Base-by-base conservation (phyloP, 2,113 vertebrate genomes). In the Onychostruthus taczanowskii region DNA sequence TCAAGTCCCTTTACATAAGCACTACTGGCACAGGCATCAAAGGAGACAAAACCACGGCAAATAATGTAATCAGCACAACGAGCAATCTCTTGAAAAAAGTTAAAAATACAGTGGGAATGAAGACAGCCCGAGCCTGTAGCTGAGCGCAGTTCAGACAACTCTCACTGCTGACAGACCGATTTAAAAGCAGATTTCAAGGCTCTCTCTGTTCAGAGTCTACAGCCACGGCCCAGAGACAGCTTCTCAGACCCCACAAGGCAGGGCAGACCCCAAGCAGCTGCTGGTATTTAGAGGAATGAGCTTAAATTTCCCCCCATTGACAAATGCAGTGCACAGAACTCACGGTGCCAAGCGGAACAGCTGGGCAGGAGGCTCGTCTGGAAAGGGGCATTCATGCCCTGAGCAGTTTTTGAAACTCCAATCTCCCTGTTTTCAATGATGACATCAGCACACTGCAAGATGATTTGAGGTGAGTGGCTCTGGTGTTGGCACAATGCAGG, bases 61-160 rank as follows among this genome's bases (percentile, higher is more conserved):
- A 96, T 90, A 94, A 92, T 74, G 66, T 72, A 96, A 97, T 93
- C 96, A 95, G 90, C 87, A 56, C 87, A 90, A 94, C 9, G 41
- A 94, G 81, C 73, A 89, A 89, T 83, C 89, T 96, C 82, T 95
- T 53, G 66, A 70, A 77, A 81, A 58, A 94, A 89, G 70, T 85
- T 89, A 95, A 81, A 90, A 94, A 94, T 81, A 91, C 70, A 10
- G 5, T 20, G 61, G 52, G 81, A 78, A 84, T 7, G 76, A 76
- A 93, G 84, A 77, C 9, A 74, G 80, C 47, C 28, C 2, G 17
- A 94, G 77, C 66, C 35, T 5, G 1, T 1, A 17, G 37, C 30
- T 22, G 4, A 4, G 37, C 0, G 1, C 0, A 1, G 59, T 3
- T 41, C 84, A 76, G 66, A 55, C 23, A 69, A 59, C 43, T 69